phyloP scores from a whole-genome alignment of 2,888 invertebrate genomes.

The Cryptocephalus moraei region DNA sequence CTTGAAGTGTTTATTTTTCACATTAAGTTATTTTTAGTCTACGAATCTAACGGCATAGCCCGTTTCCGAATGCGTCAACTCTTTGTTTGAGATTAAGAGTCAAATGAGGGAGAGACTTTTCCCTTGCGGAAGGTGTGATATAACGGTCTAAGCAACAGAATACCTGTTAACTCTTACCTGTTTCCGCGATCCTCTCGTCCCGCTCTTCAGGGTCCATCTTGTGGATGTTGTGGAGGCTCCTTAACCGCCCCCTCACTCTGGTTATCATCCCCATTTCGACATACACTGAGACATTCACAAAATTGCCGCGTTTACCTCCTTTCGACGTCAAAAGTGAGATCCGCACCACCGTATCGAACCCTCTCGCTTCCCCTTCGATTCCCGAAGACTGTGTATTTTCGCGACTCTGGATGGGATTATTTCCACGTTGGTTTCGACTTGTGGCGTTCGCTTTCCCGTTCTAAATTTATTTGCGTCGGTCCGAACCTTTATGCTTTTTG shows the following conservation, averaged over 20 bases:
- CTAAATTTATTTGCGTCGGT: slow-evolving; percentile 8
- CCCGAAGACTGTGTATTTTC: too few species aligned
- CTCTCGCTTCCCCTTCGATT: too few species aligned
- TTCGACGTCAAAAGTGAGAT: slow-evolving; percentile 7
- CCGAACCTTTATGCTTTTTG: slow-evolving; percentile 9
- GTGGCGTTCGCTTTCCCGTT: not conserved
- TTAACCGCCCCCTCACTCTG: slow-evolving; percentile 51
- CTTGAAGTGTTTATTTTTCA: too few species aligned
- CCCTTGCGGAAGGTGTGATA: too few species aligned
- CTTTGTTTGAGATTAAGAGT: not conserved
- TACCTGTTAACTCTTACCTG: slow-evolving; percentile 46
- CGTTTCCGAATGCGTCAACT: too few species aligned
- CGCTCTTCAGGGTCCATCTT: slow-evolving; percentile 51
- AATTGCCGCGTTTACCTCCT: slow-evolving; percentile 13
- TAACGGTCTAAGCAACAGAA: too few species aligned
- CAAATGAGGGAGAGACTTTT: too few species aligned
- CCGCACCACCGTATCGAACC: not conserved
- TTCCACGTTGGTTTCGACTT: too few species aligned
- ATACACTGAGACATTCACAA: slow-evolving; percentile 4
- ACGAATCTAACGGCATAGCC: too few species aligned
- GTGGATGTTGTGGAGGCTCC: slow-evolving; percentile 49
- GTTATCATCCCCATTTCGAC: slow-evolving; percentile 58
- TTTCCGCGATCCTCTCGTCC: slow-evolving; percentile 60
- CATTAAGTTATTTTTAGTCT: too few species aligned
- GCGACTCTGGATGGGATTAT: too few species aligned